Evolutionary conservation across 2,797 vertebrate species (phyloP), one percentile per base, ranked within the genome.

Genomic region (Hapalemur alaotrensis): DNA sequence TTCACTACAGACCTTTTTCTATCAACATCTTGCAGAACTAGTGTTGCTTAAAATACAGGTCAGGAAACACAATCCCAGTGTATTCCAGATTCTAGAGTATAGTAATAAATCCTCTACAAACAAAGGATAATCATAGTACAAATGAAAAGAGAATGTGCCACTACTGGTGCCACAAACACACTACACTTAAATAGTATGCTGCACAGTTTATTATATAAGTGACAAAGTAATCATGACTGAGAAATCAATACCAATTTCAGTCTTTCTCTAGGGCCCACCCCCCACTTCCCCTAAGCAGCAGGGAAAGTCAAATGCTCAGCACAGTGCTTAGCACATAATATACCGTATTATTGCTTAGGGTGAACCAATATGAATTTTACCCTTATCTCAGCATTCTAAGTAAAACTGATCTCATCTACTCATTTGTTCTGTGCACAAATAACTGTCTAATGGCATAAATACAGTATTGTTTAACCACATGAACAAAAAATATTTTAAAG

Each of bases 351-450:
- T 43, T 43, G 43, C 43, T 43, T 43, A 43, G 43, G 43, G 9
- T 43, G 43, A 43, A 43, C 43, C 43, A 43, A 43, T 43, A 10
- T 43, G 43, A 43, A 43, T 43, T 43, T 43, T 10, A 43, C 8
- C 43, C 43, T 43, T 43, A 90, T 32, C 32, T 87, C 65, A 69
- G 65, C 54, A 88, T 61, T 76, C 76, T 92, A 75, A 90, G 65
- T 61, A 23, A 89, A 93, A 52, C 25, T 78, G 30, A 83, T 61
- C 30, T 92, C 72, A 95, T 54, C n/a, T 9, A 76, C 18, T 93
- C 38, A 82, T 93, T 89, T 94, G 81, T 63, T 95, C 50, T 88
- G 41, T 61, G 38, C 15, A 70, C 25, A 95, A 83, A 48, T 69
- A 69, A 84, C 38, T 50, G 11, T 59, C 59, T 63, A 25, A 81